phyloP scores from a whole-genome alignment of 2,888 invertebrate genomes.

The Dorcus parallelipipedus region DNA sequence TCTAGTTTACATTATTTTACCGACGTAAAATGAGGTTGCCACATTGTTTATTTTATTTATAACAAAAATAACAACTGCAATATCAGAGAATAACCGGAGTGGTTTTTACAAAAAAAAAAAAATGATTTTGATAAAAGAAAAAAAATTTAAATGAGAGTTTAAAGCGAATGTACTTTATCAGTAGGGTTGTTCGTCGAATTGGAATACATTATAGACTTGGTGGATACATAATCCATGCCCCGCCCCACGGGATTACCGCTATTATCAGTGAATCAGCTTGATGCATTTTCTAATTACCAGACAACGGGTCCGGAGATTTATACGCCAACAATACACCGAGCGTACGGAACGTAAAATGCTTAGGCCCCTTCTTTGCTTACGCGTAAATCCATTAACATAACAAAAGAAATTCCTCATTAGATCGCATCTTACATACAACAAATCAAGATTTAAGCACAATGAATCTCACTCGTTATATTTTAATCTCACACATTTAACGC shows the following conservation, averaged over 20 bases:
- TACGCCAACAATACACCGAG: constrained; percentile 22
- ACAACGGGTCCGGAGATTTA: constrained; percentile 28
- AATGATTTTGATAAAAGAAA: not conserved
- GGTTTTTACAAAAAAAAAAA: not conserved
- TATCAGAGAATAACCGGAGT: too few species aligned
- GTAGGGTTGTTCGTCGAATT: not conserved
- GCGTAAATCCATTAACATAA: not conserved
- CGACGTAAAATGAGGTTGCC: too few species aligned
- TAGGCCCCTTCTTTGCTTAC: not conserved
- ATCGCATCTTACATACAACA: not conserved
- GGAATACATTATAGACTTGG: constrained; percentile 21
- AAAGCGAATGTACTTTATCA: not conserved
- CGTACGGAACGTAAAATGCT: constrained; percentile 5
- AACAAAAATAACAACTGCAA: too few species aligned
- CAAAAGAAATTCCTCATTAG: not conserved
- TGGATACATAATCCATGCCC: constrained; percentile 23
- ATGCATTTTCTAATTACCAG: constrained; percentile 35
- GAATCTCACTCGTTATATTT: too few species aligned
- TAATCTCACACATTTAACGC: too few species aligned
- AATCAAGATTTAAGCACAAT: not conserved
- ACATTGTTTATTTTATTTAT: too few species aligned
- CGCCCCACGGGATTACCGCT: constrained; percentile 24
- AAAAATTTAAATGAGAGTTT: not conserved
- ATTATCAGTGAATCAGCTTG: constrained; percentile 33
- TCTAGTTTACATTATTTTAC: too few species aligned